Conservation (phyloP, 2,113 vertebrate species). For the Heterochromis multidens region DNA sequence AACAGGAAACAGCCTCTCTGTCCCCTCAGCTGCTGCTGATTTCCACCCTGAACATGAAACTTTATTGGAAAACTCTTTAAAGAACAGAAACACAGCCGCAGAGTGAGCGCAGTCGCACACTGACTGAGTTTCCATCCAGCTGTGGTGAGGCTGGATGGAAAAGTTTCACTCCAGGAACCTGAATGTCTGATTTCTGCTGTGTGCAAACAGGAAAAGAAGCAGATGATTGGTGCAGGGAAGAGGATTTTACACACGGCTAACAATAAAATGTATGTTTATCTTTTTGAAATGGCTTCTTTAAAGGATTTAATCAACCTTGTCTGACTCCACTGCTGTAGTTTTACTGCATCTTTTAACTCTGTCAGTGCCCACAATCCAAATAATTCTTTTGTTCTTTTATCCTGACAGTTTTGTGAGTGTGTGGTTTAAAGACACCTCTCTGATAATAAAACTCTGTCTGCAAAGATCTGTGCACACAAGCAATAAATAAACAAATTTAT, state of each 20-base stretch:
- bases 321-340: not conserved
- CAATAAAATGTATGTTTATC: not conserved
- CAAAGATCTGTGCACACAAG: not conserved
- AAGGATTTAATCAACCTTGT: not conserved
- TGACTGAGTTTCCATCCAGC: conserved; percentile 46
- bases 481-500: not conserved
- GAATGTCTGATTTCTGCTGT: not conserved
- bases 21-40: not conserved
- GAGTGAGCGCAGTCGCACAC: not conserved
- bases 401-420: not conserved
- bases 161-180: not conserved
- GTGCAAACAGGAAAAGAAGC: not conserved
- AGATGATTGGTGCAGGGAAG: not conserved
- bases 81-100: not conserved
- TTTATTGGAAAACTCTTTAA: conserved; percentile 42
- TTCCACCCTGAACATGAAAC: conserved; percentile 6
- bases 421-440: not conserved
- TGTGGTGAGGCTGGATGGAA: not conserved
- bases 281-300: not conserved
- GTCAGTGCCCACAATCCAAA: fast-evolving
- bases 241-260: not conserved
- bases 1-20: conserved; percentile 18
- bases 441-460: not conserved
- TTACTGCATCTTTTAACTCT: not conserved
- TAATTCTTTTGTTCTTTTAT: not conserved